These are phyloP conservation scores for Rhysida immarginata DNA, from an alignment of 1,140 invertebrate genomes.

Conservation along the genomic window DNA sequence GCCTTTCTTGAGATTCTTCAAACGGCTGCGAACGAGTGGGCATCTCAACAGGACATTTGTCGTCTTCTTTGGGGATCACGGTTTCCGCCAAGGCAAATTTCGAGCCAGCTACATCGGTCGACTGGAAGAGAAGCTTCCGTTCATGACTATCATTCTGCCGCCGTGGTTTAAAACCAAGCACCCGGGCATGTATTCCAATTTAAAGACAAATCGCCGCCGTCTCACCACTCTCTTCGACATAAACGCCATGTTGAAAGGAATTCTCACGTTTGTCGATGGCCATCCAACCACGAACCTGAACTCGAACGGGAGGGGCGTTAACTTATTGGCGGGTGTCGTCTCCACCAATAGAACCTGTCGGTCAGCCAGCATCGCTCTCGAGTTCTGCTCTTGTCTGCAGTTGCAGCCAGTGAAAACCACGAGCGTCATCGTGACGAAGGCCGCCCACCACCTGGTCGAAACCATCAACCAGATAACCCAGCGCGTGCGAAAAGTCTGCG, in stretches of 20 bases:
- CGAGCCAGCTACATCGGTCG: constrained; percentile 62
- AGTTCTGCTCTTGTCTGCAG: constrained; percentile 31
- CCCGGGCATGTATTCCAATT: constrained; percentile 43
- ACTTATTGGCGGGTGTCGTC: constrained; percentile 23
- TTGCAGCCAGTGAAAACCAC: not conserved
- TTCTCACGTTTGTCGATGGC: not conserved
- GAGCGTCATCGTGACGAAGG: not conserved
- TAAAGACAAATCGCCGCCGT: constrained; percentile 43
- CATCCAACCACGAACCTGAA: constrained; percentile 12
- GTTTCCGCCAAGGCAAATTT: constrained; percentile 68
- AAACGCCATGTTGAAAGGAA: constrained; percentile 27
- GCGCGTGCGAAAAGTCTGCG: not conserved
- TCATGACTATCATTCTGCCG: constrained; percentile 64
- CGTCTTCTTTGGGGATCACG: constrained; percentile 84
- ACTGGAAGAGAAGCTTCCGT: constrained; percentile 77
- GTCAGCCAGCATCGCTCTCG: constrained; percentile 25
- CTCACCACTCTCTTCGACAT: constrained; percentile 35
- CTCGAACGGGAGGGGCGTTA: constrained; percentile 16
- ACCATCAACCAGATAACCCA: not conserved
- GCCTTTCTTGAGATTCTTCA: constrained; percentile 18
- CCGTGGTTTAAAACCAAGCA: constrained; percentile 46
- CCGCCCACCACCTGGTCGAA: not conserved
- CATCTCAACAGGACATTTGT: constrained; percentile 29
- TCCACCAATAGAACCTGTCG: constrained; percentile 26
- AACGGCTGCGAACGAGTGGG: constrained; percentile 23